Conservation (phyloP, 1,140 invertebrate species). For the Zaprionus ornatus region DNA sequence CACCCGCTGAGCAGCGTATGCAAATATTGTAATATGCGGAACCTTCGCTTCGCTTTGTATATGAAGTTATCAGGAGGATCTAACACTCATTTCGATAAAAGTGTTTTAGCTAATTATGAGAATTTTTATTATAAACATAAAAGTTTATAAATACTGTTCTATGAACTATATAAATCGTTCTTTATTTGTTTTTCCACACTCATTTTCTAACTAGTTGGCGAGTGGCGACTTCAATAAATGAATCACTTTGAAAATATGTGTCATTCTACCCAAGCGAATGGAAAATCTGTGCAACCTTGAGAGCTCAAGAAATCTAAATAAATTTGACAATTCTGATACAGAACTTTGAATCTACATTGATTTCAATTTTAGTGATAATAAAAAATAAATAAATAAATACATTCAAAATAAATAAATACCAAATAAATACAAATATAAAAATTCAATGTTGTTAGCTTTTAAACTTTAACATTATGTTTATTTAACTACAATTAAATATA, state of each 20-base stretch:
- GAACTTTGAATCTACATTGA: no score
- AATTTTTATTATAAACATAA: background rate
- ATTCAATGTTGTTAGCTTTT: no score
- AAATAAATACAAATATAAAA: no score
- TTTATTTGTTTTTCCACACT: background rate
- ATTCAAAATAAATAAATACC: background rate
- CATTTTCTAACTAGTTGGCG: background rate
- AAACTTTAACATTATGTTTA: no score
- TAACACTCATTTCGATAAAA: slow-evolving; percentile 34
- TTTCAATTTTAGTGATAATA: no score
- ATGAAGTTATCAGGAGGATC: slow-evolving; percentile 34
- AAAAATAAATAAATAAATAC: no score
- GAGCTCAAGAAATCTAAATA: background rate
- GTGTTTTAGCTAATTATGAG: background rate
- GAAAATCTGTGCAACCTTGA: background rate
- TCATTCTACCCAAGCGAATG: background rate
- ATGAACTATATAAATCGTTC: background rate
- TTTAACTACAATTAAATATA: no score
- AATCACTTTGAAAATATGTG: slow-evolving; percentile 2
- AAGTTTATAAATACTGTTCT: background rate
- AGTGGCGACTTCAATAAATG: background rate
- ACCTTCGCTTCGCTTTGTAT: slow-evolving; percentile 38
- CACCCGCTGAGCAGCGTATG: slow-evolving; percentile 52
- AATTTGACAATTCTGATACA: background rate
- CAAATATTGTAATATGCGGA: slow-evolving; percentile 66